Conservation (phyloP, 2,797 vertebrate genomes). For the Podarcis siculus region DNA sequence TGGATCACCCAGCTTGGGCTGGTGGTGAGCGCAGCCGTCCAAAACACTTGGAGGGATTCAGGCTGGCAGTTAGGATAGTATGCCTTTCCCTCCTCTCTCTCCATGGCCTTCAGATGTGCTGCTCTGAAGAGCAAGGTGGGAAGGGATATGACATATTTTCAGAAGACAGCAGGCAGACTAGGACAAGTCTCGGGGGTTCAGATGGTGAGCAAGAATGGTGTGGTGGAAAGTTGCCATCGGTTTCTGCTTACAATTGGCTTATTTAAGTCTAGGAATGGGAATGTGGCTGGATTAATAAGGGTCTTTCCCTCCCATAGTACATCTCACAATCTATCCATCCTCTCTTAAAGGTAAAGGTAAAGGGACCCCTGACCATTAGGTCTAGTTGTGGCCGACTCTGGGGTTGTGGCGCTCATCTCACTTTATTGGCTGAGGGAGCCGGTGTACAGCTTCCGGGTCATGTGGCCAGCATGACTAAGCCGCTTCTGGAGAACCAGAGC, state of each 20-base stretch:
- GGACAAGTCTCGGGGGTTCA: background rate
- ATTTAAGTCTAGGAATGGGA: background rate
- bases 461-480: no score
- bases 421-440: no score
- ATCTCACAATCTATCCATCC: background rate
- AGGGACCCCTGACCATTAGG: no score
- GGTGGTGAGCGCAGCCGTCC: no score
- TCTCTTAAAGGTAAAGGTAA: no score
- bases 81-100: background rate
- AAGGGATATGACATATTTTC: background rate
- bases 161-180: background rate
- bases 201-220: background rate
- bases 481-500: no score
- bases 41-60: no score
- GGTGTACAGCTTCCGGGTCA: no score
- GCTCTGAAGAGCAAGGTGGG: background rate
- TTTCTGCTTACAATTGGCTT: background rate
- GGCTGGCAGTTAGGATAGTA: background rate
- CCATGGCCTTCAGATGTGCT: background rate
- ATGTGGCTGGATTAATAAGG: background rate
- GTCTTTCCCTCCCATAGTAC: background rate
- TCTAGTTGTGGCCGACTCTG: no score
- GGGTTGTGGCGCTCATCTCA: no score
- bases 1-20: no score
- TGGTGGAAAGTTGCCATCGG: background rate